A percentile compares a stretch with the other conserved stretches of the same genome.
phyloP scores from a whole-genome alignment of 92 coral and sea anemone species.

The Porites cylindrica region DNA sequence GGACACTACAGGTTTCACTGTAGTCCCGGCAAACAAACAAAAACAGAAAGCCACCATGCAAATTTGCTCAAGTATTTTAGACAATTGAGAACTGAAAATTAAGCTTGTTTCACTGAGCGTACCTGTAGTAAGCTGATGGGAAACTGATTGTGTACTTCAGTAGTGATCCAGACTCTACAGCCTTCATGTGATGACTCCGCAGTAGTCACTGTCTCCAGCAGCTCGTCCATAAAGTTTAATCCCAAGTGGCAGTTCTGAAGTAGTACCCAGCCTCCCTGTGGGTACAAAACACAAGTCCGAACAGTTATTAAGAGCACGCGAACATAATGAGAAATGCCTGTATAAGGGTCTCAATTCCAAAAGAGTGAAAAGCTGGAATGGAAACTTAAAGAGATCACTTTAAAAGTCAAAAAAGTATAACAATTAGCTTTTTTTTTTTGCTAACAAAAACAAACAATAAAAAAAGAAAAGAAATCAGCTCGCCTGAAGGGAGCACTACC shows the following conservation, averaged over 20 bases:
- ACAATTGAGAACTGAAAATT: too few species aligned
- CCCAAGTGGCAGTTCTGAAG: conserved; percentile 93
- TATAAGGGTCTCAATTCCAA: too few species aligned
- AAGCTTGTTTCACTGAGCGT: background rate
- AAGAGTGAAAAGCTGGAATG: too few species aligned
- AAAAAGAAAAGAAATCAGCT: too few species aligned
- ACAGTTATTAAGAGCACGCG: background rate
- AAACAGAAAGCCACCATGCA: background rate
- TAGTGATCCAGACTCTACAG: conserved; percentile 85
- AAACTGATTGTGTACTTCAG: conserved; percentile 92
- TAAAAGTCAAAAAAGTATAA: too few species aligned
- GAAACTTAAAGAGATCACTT: too few species aligned
- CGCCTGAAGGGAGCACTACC: too few species aligned
- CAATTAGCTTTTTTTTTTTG: too few species aligned
- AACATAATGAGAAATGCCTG: background rate
- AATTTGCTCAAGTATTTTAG: background rate
- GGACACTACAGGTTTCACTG: too few species aligned
- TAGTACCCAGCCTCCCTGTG: conserved; percentile 92
- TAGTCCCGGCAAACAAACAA: too few species aligned
- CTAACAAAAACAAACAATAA: too few species aligned
- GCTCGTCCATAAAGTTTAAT: conserved; percentile 90
- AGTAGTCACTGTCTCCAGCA: conserved; percentile 86
- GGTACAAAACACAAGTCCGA: background rate
- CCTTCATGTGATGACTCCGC: conserved; percentile 80
- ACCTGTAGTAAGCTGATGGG: conserved; percentile 94